A percentile compares a stretch with the other conserved stretches of the same genome.
phyloP scores from a whole-genome alignment of 2,888 invertebrate genomes.

The Aspidiotus rigidus region DNA sequence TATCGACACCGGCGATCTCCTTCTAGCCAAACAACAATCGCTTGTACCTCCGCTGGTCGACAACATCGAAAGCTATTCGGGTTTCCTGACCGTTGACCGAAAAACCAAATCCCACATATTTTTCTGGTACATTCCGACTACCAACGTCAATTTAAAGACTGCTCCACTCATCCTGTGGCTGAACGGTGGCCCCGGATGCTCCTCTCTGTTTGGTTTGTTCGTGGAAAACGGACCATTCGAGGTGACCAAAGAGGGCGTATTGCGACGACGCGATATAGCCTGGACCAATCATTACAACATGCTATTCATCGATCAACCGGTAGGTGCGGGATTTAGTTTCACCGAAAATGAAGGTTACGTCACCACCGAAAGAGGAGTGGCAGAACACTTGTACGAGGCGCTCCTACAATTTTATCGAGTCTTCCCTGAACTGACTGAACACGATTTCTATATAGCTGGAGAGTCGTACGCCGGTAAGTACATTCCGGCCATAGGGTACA shows the following conservation, averaged over 20 bases:
- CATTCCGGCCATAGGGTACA: slow-evolving; percentile 61
- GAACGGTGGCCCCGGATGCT: slow-evolving; percentile 76
- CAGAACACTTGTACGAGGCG: slow-evolving; percentile 64
- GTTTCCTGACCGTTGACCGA: slow-evolving; percentile 43
- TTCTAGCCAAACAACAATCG: background rate
- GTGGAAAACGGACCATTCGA: slow-evolving; percentile 72
- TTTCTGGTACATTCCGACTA: slow-evolving; percentile 43
- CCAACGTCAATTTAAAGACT: slow-evolving; percentile 41
- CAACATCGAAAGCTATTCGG: slow-evolving; percentile 50
- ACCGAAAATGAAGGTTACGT: slow-evolving; percentile 67
- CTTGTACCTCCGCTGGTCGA: background rate
- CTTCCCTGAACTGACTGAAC: slow-evolving; percentile 62
- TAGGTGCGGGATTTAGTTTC: slow-evolving; percentile 85
- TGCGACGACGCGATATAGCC: slow-evolving; percentile 55
- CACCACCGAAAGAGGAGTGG: slow-evolving; percentile 67
- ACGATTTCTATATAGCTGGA: slow-evolving; percentile 77
- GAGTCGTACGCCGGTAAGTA: slow-evolving; percentile 57
- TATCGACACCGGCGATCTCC: background rate
- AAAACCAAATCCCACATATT: slow-evolving; percentile 46
- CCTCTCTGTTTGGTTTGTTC: slow-evolving; percentile 70
- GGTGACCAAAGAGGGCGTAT: slow-evolving; percentile 42
- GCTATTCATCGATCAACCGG: slow-evolving; percentile 87
- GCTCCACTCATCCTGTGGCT: slow-evolving; percentile 58
- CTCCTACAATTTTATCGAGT: slow-evolving; percentile 72
- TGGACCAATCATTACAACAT: slow-evolving; percentile 73